phyloP scores from a whole-genome alignment of 2,113 vertebrate species.

The Chaetodon trifascialis region DNA sequence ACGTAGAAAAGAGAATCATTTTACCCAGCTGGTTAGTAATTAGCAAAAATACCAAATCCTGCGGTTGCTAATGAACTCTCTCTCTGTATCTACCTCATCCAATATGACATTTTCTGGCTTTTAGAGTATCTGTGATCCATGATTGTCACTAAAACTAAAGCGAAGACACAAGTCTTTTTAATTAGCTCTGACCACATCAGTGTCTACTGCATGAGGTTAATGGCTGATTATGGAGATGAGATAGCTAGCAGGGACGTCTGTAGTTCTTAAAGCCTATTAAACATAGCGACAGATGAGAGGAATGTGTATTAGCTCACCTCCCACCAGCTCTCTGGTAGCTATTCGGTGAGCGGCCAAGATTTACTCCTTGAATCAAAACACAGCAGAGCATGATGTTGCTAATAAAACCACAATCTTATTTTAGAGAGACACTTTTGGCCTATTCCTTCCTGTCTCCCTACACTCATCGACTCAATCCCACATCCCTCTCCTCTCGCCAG shows the following conservation, averaged over 20 bases:
- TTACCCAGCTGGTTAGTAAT: not conserved
- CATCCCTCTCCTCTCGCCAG: not conserved
- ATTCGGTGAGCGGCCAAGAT: not conserved
- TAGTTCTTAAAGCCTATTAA: not conserved
- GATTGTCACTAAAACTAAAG: not conserved
- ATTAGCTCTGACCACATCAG: constrained; percentile 3
- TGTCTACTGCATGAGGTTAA: constrained; percentile 5
- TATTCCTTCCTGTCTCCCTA: not conserved
- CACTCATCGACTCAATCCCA: not conserved
- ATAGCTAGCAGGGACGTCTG: not conserved
- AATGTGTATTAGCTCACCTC: not conserved
- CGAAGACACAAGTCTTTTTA: not conserved
- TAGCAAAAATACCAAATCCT: not conserved
- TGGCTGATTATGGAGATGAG: constrained; percentile 3
- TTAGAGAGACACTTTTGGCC: not conserved
- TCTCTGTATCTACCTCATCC: no score
- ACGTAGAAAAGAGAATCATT: not conserved
- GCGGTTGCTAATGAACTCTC: no score
- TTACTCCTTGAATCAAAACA: not conserved
- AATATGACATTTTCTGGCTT: no score
- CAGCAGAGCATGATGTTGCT: no score
- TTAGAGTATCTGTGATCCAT: not conserved
- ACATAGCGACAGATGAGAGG: not conserved
- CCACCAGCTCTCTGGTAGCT: not conserved
- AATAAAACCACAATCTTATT: not conserved